A percentile compares a stretch with the other conserved stretches of the same genome.
These are phyloP conservation scores for Montipora capricornis DNA, from an alignment of 64 coral and sea anemone genomes.

Conservation along the genomic window DNA sequence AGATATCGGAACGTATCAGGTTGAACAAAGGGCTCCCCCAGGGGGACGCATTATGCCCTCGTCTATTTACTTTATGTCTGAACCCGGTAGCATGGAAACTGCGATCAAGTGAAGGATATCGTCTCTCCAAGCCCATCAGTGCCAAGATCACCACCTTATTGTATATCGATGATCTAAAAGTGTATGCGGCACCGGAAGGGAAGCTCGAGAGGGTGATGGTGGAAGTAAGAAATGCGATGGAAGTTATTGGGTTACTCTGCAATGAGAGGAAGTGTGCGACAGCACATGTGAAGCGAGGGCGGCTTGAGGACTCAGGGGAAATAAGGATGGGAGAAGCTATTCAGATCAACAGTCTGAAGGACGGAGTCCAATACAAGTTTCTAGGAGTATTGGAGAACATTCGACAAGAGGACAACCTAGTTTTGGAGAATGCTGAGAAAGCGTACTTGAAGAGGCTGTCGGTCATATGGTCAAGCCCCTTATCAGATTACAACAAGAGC, in stretches of 20 bases:
- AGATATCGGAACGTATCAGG: background rate
- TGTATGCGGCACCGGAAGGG: background rate
- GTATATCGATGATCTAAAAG: too few species aligned
- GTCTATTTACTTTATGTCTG: background rate
- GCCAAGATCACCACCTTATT: background rate
- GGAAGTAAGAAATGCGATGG: background rate
- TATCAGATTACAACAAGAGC: too few species aligned
- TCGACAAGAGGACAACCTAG: conserved; percentile 38
- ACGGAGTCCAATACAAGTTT: conserved; percentile 18
- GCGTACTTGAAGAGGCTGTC: conserved; percentile 23
- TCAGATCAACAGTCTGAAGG: conserved; percentile 14
- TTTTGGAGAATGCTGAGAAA: conserved; percentile 24
- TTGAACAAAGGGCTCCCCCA: conserved; percentile 31
- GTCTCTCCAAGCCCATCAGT: background rate
- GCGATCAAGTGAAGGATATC: background rate
- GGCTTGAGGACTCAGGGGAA: background rate
- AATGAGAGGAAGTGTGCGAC: too few species aligned
- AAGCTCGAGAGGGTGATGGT: background rate
- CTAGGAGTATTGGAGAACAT: conserved; percentile 35
- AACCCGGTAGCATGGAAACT: background rate
- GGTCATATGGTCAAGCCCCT: conserved; percentile 37
- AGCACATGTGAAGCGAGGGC: background rate
- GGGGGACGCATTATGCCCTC: background rate
- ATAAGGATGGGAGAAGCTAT: background rate
- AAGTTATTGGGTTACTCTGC: too few species aligned